These are phyloP conservation scores for Bubo bubo DNA, from an alignment of 2,113 vertebrate genomes.

Conservation along the genomic window DNA sequence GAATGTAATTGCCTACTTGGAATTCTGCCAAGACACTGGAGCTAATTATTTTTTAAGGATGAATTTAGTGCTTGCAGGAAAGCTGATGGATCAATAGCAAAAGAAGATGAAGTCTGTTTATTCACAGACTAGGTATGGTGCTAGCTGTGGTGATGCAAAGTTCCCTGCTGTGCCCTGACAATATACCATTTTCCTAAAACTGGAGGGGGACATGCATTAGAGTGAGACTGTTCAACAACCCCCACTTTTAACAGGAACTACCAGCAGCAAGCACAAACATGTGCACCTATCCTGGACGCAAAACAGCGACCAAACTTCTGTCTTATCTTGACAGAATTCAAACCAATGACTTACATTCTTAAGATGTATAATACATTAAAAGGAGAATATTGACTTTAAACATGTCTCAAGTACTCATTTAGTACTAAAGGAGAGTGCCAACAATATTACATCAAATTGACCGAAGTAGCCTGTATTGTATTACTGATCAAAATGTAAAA, in stretches of 20 bases:
- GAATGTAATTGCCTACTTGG: slow-evolving; percentile 33
- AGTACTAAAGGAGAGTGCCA: neutral
- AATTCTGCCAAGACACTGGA: neutral
- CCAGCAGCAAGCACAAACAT: accelerated
- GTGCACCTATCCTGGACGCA: neutral
- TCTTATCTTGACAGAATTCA: neutral
- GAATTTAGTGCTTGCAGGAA: neutral
- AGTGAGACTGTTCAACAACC: accelerated
- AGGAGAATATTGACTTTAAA: neutral
- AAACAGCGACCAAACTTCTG: neutral
- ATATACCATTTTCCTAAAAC: neutral
- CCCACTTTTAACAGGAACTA: accelerated
- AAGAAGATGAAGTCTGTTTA: neutral
- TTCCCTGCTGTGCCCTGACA: neutral
- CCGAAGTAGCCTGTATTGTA: neutral
- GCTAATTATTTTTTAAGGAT: slow-evolving; percentile 62
- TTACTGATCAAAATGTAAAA: neutral
- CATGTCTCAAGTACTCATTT: neutral
- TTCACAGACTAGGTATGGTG: neutral
- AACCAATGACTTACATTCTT: neutral
- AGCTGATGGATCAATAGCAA: slow-evolving; percentile 24
- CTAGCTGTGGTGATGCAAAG: neutral
- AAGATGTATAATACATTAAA: neutral
- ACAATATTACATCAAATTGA: neutral
- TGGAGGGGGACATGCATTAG: neutral